Conservation (phyloP, 2,113 vertebrate species). For the Brachyhypopomus occidentalis region DNA sequence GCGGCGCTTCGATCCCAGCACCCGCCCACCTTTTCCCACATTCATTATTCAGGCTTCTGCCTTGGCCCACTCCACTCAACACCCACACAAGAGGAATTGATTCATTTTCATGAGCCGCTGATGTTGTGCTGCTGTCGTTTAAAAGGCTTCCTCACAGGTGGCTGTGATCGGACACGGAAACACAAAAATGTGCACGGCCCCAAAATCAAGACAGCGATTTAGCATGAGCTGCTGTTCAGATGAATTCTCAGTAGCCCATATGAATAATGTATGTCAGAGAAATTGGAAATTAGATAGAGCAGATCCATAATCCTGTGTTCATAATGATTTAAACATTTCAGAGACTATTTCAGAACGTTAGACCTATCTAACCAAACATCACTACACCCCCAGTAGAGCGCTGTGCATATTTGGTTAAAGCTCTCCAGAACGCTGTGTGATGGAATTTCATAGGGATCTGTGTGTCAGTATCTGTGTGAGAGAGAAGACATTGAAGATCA, state of each 20-base stretch:
- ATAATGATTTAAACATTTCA: neutral
- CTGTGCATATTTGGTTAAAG: neutral
- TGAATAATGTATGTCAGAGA: neutral
- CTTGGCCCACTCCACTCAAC: conserved; percentile 24
- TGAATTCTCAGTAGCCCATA: neutral
- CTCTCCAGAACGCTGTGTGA: neutral
- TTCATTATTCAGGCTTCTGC: conserved; percentile 55
- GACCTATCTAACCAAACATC: neutral
- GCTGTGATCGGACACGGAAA: conserved; percentile 37
- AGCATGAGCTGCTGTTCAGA: neutral
- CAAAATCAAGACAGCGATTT: conserved; percentile 10
- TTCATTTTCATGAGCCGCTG: conserved; percentile 46
- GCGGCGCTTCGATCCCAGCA: conserved; percentile 32
- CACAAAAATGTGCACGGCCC: neutral
- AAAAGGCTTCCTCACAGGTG: neutral
- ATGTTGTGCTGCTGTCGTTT: conserved; percentile 30
- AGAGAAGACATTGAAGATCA: no score
- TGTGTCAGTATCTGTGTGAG: conserved; percentile 1
- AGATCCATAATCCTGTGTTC: neutral
- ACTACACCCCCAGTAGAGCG: neutral
- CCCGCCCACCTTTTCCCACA: conserved; percentile 22
- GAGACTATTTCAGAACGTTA: neutral
- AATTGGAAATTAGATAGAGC: neutral
- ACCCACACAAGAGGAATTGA: conserved; percentile 40
- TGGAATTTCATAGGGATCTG: neutral